Evolutionary conservation across 2,797 vertebrate genomes (phyloP), one percentile per base, ranked within the genome.

Genomic region (Notolepis coatsorum): DNA sequence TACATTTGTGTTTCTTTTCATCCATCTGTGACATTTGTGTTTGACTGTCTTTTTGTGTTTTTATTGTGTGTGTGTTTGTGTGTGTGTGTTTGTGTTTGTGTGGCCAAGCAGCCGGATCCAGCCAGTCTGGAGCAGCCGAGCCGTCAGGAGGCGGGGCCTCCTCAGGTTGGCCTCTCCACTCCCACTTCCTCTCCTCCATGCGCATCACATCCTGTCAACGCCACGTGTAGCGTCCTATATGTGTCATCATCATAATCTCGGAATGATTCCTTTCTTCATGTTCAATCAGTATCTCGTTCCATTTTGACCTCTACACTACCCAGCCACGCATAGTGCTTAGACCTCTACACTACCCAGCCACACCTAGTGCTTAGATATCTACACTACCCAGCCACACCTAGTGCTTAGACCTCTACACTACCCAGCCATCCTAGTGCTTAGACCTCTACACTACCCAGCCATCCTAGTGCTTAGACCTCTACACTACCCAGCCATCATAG

Each of bases 131-230:
- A 18, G 68, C 57, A 27, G 69, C 81, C 42, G 90, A 91, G 35
- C 46, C 79, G 48, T 65, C 84, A 55, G 71, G 24, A 55, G 71
- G 24, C 38, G 81, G 54, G 75, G 78, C 47, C 59, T 41, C 53
- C 75, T 55, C 87, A 93, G 93, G 92, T 93, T 81, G 62, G 90
- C 30, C 41, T 71, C 59, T 71, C 59, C 51, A 63, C 13, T 62
- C 21, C 49, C 55, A 60, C 70, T 72, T 59, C 68, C 15, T 79
- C 4, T 57, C 37, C 71, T 23, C 21, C 39, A 49, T 47, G 50
- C 7, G 3, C 60, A 39, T 20, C 59, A 15, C 55, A 9, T 53
- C 49, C 23, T 41, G 9, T 54, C 21, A 27, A n/a, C 25, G 3
- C 25, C 23, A 33, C 10, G 12, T 21, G 12, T 7, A n/a, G n/a